These are phyloP conservation scores for Coluber constrictor DNA, from an alignment of 2,797 vertebrate genomes.

Conservation along the genomic window DNA sequence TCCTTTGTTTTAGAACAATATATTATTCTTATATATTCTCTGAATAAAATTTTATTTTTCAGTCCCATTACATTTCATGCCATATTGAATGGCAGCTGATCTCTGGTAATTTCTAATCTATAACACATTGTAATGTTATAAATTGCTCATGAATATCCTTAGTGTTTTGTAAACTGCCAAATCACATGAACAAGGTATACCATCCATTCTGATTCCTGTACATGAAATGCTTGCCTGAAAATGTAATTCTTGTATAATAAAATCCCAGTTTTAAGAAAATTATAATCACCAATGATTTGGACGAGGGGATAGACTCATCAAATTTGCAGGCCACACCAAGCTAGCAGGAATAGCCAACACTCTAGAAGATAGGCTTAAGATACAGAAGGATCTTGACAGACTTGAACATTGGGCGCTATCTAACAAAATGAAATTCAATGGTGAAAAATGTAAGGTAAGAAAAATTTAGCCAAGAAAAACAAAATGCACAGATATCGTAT, in stretches of 20 bases:
- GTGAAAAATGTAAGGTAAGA: too few relatives aligned
- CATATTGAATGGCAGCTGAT: neutral
- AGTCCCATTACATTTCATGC: neutral
- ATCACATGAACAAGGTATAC: neutral
- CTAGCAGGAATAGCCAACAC: too few relatives aligned
- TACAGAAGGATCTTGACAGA: too few relatives aligned
- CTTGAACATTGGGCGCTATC: too few relatives aligned
- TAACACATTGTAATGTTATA: neutral
- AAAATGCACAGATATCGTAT: too few relatives aligned
- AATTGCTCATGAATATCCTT: constrained; percentile 8
- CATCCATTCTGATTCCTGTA: neutral
- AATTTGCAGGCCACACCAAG: too few relatives aligned
- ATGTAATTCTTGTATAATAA: neutral
- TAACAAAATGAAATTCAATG: too few relatives aligned
- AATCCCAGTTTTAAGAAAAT: neutral
- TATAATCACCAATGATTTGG: too few relatives aligned
- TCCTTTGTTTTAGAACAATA: neutral
- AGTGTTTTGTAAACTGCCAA: neutral
- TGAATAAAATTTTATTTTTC: neutral
- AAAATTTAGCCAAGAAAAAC: too few relatives aligned
- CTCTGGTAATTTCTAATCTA: neutral
- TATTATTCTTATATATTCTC: neutral
- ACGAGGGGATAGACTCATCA: too few relatives aligned
- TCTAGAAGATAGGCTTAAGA: too few relatives aligned
- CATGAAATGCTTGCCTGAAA: neutral